Evolutionary conservation across 2,888 invertebrate genomes (phyloP), one percentile per base, ranked within the genome.

Genomic region (Cabera pusaria): DNA sequence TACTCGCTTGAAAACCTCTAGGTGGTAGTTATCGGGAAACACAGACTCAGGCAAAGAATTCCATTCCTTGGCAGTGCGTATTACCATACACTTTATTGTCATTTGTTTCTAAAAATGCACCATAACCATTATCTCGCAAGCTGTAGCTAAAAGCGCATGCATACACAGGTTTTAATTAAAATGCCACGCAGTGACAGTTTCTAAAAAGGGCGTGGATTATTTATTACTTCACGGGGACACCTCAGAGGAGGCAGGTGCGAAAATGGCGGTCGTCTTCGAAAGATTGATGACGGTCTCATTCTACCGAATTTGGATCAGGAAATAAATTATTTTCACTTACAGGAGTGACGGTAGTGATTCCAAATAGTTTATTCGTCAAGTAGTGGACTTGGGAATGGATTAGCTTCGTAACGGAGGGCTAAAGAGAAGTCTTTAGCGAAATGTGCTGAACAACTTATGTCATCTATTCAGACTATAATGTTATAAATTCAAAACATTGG

Each of bases 291-390:
- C 41, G 45, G 41, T 40, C 34, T 45, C 44, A 38, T 43, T 44
- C 35, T 25, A 20, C 34, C 29, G 42, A 49, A 47, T 49, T 48
- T 43, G 37, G 47, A 52, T 48, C 43, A 35, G 31, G 44, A 44
- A 47, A 52, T 52, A 49, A 49, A 49, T 52, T 49, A 49, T 49
- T 49, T 49, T 52, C 49, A 49, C 45, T 52, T 42, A 37, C 34
- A 42, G 35, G 36, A 41, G 42, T 12, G 35, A 36, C 35, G 16
- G 31, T 31, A 42, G 35, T 39, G 27, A 42, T 42, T 42, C 18
- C 16, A 31, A 31, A 10, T 35, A 31, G 35, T 41, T 31, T 35
- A 35, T 36, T 18, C 26, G 22, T 14, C 18, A 26, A 40, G 23
- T 33, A 33, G 28, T 42, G 29, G 12, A 27, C 29, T 5, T 18